Evolutionary conservation across 2,113 vertebrate species (phyloP), one percentile per base, ranked within the genome.

Genomic region (Nycticryphes semicollaris): DNA sequence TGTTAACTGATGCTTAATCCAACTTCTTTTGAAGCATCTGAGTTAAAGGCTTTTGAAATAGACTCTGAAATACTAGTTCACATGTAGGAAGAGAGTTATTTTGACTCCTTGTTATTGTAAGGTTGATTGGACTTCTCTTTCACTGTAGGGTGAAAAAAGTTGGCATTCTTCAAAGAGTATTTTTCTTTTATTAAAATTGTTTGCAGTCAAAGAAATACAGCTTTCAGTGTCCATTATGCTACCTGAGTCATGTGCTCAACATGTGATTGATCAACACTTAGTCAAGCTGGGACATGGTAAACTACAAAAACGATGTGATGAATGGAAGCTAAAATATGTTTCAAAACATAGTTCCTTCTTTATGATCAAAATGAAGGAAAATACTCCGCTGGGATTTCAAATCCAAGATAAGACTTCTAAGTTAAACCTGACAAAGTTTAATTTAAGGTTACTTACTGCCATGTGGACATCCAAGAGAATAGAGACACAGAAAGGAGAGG

Each of bases 121-220:
- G 31, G 45, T 66, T 85, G 72, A 57, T 56, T 85, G 27, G 50
- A 88, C 9, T 0, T 76, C 35, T 28, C 22, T 90, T 86, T 88
- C 62, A 41, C 35, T 73, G 22, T 39, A 74, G 70, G 28, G 28
- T 83, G 16, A 76, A 92, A 92, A 87, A 87, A 66, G 16, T 9
- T 88, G 48, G 19, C 19, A 1, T 83, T 73, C 63, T 86, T 94
- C 59, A 84, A 85, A 92, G 72, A 77, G 35, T 28, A 59, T 13
- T 80, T 93, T 95, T 48, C 45, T 66, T 88, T 83, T 69, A 92
- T 90, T 88, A 92, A 93, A 91, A 70, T 79, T 20, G 64, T 59
- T 43, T 73, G 15, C 70, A 89, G 81, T 85, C 74, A 83, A 62
- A 85, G 74, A 82, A 95, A 91, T 50, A 77, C 35, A 48, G 45